A percentile compares a stretch with the other conserved stretches of the same genome.
These are phyloP conservation scores for Subanguina moxae DNA, from an alignment of 1,140 invertebrate species.

Conservation along the genomic window DNA sequence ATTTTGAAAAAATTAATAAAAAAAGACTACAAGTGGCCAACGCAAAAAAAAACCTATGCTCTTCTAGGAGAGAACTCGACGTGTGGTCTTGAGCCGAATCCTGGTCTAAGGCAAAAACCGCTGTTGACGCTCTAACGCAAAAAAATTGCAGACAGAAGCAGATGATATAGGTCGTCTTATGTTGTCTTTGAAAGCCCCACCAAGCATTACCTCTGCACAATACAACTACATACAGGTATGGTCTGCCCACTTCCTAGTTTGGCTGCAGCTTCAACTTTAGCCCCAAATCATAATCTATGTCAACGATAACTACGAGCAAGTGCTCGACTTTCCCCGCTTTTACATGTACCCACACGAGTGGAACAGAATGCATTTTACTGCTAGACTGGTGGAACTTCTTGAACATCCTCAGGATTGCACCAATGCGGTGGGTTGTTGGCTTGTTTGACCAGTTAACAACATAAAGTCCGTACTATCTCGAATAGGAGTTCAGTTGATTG, in stretches of 20 bases:
- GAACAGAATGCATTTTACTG: constrained; percentile 53
- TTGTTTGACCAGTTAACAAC: too few species aligned
- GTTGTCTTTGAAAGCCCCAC: constrained; percentile 42
- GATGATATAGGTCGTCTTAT: constrained; percentile 55
- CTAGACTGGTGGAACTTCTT: constrained; percentile 52
- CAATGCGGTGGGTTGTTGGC: constrained; percentile 37
- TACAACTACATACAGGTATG: constrained; percentile 47
- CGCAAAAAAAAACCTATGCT: too few species aligned
- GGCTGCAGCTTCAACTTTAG: constrained; percentile 33
- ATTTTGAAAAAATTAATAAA: too few species aligned
- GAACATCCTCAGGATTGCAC: constrained; percentile 54
- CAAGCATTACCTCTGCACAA: constrained; percentile 40
- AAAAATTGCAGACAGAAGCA: constrained; percentile 49
- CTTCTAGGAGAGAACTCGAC: too few species aligned
- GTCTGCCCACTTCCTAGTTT: too few species aligned
- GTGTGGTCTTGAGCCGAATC: too few species aligned
- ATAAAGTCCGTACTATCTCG: too few species aligned
- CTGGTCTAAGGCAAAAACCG: too few species aligned
- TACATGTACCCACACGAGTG: constrained; percentile 56
- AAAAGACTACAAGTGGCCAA: too few species aligned
- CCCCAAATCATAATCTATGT: constrained; percentile 54
- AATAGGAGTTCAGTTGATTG: constrained; percentile 49
- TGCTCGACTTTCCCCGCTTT: constrained; percentile 55
- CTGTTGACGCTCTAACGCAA: constrained; percentile 10
- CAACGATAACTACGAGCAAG: constrained; percentile 55